Conservation (phyloP, 2,797 vertebrate genomes). For the Enteromius fasciolatus region DNA sequence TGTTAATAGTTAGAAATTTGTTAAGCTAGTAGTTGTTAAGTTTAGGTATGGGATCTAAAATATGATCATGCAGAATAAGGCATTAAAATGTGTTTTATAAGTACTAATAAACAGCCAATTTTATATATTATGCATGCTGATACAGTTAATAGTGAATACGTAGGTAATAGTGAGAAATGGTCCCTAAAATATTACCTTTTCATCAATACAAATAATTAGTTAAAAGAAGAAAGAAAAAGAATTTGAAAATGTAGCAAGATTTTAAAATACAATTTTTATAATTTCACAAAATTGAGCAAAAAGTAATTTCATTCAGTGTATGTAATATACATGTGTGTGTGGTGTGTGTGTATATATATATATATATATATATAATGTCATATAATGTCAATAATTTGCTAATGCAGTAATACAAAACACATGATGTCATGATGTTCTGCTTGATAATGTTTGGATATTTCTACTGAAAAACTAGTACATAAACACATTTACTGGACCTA, state of each 20-base stretch:
- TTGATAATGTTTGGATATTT: neutral
- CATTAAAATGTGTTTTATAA: neutral
- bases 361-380: neutral
- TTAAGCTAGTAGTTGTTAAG: neutral
- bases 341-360: neutral
- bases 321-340: neutral
- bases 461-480: neutral
- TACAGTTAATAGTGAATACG: neutral
- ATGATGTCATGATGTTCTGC: neutral
- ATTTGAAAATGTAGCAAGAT: no score
- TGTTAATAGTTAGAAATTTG: neutral
- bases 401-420: neutral
- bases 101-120: neutral
- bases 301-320: neutral
- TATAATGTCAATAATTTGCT: neutral
- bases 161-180: neutral
- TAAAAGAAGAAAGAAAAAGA: no score
- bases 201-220: neutral
- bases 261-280: no score
- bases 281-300: no score
- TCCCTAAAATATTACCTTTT: neutral
- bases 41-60: neutral
- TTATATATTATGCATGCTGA: neutral
- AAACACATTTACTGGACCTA: neutral
- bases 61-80: no score